Evolutionary conservation across 53 echinoderm and acorn worm genomes (phyloP), one percentile per base, ranked within the genome.

Genomic region (Astropecten irregularis): DNA sequence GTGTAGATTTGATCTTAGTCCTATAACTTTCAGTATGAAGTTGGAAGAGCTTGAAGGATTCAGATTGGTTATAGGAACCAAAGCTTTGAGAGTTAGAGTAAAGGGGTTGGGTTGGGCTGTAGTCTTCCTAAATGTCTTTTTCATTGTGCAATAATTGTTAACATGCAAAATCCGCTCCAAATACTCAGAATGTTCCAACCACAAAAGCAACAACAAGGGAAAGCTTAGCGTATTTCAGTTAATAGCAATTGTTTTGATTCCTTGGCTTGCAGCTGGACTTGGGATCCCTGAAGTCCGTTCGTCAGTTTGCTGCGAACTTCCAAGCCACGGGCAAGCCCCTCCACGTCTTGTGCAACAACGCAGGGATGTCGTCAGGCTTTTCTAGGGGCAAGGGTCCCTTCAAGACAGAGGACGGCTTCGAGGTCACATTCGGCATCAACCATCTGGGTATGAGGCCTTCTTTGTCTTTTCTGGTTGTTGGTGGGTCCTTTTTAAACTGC

Each of bases 401-500:
- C 11, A 74, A 83, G 51, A 92, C 95, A 0, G 92, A 95, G 60
- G 95, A 95, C 58, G 92, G 90, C 28, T 95, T 90, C 72, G 95
- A 95, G 31, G 49, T 85, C 53, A 88, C 90, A n/a, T 88, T 95
- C 37, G 95, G 88, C 18, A 71, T 84, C 31, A 95, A 95, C 58
- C 95, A 95, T 85, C 60, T 95, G 15, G 95, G 95, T 95, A 66
- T 67, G 37, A 30, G 15, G 29, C 7, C 29, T 66, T 66, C 26
- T 15, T 21, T 58, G 9, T 19, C 10, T 21, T 58, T 58, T 8
- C 18, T 9, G 10, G 59, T 23, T 14, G 4, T 8, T 14, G 38
- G 28, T 35, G 18, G 46, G 21, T 11, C 14, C 27, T 22, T 36
- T 3, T 16, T 40, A n/a, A 36, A n/a, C n/a, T n/a, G n/a, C n/a